Percentiles rank a stretch among this genome's conserved stretches.
phyloP scores from a whole-genome alignment of 2,888 invertebrate species.

The Vesta saturnalis region DNA sequence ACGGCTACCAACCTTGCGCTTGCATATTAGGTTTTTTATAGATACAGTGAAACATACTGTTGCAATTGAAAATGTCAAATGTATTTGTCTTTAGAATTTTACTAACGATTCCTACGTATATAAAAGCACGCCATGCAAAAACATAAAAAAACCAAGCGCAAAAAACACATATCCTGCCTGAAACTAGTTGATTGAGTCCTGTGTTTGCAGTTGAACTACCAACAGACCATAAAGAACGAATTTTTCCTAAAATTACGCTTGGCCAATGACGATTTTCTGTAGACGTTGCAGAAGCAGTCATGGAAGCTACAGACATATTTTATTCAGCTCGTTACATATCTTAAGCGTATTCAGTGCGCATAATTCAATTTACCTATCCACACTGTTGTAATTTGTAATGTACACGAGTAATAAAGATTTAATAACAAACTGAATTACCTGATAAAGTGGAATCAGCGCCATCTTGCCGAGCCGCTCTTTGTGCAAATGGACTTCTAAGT shows the following conservation, averaged over 20 bases:
- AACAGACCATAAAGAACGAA: constrained; percentile 87
- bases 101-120: background rate
- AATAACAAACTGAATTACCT: too few species aligned
- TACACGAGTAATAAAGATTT: too few species aligned
- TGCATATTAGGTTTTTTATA: too few species aligned
- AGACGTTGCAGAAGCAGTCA: constrained; percentile 61
- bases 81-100: background rate
- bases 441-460: constrained; percentile 75
- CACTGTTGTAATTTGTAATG: too few species aligned
- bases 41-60: too few species aligned
- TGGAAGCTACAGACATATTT: constrained; percentile 39
- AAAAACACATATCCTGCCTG: constrained; percentile 68
- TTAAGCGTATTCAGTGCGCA: too few species aligned
- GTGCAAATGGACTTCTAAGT: constrained; percentile 79
- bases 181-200: constrained; percentile 85
- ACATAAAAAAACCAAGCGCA: constrained; percentile 33
- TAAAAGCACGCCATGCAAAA: constrained; percentile 14
- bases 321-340: too few species aligned
- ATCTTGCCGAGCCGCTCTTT: constrained; percentile 59
- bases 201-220: constrained; percentile 77
- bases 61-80: too few species aligned
- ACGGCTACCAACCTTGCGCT: too few species aligned
- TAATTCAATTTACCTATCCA: too few species aligned
- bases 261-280: constrained; percentile 73
- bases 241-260: constrained; percentile 85